Conservation (phyloP, 2,113 vertebrate species). For the Hippocampus zosterae region DNA sequence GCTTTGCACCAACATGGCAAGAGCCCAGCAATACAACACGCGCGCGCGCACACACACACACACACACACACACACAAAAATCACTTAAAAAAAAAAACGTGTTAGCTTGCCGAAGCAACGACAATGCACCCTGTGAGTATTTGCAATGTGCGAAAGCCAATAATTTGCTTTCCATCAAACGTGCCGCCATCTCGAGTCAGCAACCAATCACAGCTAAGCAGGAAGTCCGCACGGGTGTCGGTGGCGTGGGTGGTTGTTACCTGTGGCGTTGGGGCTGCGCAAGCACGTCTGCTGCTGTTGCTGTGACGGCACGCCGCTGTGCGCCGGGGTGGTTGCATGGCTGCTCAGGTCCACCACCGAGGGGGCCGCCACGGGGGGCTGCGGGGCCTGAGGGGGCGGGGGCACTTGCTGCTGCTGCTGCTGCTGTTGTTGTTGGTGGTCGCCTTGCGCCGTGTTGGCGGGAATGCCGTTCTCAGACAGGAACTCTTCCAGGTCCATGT, state of each 20-base stretch:
- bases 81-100: too few relatives aligned
- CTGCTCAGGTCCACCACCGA: conserved; percentile 90
- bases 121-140: neutral
- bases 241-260: conserved; percentile 61
- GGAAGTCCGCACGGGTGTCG: neutral
- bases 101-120: too few relatives aligned
- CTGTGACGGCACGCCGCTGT: conserved; percentile 78
- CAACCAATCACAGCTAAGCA: neutral
- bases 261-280: conserved; percentile 83
- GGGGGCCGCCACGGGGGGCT: conserved; percentile 80
- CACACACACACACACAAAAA: too few relatives aligned
- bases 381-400: conserved; percentile 57
- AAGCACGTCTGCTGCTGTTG: conserved; percentile 81
- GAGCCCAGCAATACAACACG: too few relatives aligned
- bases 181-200: neutral
- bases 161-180: neutral
- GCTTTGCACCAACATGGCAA: too few relatives aligned
- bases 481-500: conserved; percentile 99
- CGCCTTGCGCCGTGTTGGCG: conserved; percentile 80
- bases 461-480: conserved; percentile 97
- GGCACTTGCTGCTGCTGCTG: conserved; percentile 45
- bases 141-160: neutral
- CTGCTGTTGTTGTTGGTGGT: conserved; percentile 65
- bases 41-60: too few relatives aligned
- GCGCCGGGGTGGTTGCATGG: conserved; percentile 81